Evolutionary conservation across 1,140 invertebrate species (phyloP).

Genomic region (Magallana angulata): DNA sequence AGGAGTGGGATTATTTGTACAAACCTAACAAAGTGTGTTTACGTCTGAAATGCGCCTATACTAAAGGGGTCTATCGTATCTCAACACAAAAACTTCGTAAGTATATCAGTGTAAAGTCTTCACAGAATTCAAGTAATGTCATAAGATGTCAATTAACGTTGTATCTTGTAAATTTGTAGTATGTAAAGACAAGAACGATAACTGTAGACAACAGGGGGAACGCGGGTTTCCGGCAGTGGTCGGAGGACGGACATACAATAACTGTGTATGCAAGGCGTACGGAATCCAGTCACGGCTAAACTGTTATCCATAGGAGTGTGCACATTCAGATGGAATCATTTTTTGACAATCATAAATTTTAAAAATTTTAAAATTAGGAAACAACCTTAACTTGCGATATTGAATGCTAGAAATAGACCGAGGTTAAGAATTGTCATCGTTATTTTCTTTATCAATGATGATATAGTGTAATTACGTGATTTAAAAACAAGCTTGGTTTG

Average conservation of each 20-base stretch:
- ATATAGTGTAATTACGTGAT: too few relatives aligned
- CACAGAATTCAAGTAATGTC: neutral
- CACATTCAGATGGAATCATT: too few relatives aligned
- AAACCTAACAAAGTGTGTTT: conserved; percentile 1
- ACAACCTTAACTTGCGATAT: too few relatives aligned
- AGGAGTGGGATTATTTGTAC: conserved; percentile 3
- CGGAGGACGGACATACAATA: neutral
- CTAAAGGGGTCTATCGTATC: neutral
- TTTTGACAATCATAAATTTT: too few relatives aligned
- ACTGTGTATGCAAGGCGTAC: neutral
- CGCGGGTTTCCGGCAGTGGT: conserved; percentile 3
- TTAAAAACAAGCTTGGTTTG: too few relatives aligned
- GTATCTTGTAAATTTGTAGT: neutral
- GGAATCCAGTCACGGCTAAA: neutral
- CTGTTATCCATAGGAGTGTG: neutral
- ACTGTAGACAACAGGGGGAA: conserved; percentile 11
- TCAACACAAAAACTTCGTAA: conserved; percentile 14
- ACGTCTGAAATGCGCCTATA: neutral
- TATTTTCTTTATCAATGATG: too few relatives aligned
- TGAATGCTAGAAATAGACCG: too few relatives aligned
- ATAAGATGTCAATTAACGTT: neutral
- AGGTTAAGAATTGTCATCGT: too few relatives aligned
- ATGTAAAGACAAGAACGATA: conserved; percentile 25
- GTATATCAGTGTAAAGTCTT: neutral
- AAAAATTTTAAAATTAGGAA: too few relatives aligned